Conservation (phyloP, 2,888 invertebrate genomes). For the Pelosia muscerda region DNA sequence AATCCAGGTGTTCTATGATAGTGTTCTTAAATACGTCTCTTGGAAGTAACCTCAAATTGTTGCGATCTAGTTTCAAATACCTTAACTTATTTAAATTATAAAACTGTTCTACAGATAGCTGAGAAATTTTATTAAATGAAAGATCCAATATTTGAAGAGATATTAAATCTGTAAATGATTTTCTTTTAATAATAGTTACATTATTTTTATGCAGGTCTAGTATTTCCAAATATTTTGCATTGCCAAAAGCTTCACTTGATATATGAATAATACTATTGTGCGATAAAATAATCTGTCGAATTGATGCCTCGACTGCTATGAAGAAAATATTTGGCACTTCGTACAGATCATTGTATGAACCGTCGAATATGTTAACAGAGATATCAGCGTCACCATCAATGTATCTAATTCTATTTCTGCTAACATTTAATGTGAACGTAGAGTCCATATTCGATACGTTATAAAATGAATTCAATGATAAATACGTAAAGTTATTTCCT, state of each 20-base stretch:
- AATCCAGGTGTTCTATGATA: conserved; percentile 92
- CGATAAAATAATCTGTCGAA: conserved; percentile 90
- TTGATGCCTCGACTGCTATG: conserved; percentile 87
- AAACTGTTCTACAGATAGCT: conserved; percentile 93
- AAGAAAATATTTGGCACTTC: conserved; percentile 90
- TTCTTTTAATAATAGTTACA: conserved; percentile 90
- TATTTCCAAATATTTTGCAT: conserved; percentile 90
- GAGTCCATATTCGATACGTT: conserved; percentile 89
- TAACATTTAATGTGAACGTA: conserved; percentile 92
- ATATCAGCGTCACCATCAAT: conserved; percentile 83
- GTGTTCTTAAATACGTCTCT: conserved; percentile 93
- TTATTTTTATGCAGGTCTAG: conserved; percentile 92
- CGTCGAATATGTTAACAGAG: conserved; percentile 90
- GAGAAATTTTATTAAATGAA: conserved; percentile 91
- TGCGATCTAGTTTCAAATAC: conserved; percentile 90
- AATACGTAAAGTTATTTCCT: conserved; percentile 90
- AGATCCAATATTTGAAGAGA: conserved; percentile 93
- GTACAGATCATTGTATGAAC: conserved; percentile 89
- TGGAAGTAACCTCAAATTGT: conserved; percentile 91
- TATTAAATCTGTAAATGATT: conserved; percentile 92
- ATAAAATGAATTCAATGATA: conserved; percentile 89
- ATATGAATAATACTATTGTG: conserved; percentile 91
- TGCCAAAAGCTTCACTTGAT: conserved; percentile 91
- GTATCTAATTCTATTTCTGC: conserved; percentile 88
- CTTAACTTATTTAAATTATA: conserved; percentile 91